Conservation (phyloP, 2,888 invertebrate species). For the Chorisops tibialis region DNA sequence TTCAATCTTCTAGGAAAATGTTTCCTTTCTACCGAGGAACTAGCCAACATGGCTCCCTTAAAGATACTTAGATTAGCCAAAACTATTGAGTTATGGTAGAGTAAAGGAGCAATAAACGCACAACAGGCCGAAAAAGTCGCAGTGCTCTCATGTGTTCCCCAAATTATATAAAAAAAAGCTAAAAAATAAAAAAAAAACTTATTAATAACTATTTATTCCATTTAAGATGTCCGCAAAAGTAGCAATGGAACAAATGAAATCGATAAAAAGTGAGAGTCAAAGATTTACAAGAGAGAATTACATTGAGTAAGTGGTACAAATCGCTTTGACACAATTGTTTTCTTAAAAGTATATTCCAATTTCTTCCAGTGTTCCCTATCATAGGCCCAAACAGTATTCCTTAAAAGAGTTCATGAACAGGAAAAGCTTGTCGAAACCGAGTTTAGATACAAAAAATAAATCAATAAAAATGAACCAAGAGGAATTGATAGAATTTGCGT, state of each 20-base stretch:
- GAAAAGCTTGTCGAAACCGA: constrained; percentile 40
- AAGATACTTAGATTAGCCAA: no score
- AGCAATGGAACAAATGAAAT: constrained; percentile 66
- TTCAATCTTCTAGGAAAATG: no score
- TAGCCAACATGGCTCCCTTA: no score
- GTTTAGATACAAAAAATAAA: neutral
- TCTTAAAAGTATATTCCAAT: neutral
- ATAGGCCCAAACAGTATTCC: constrained; percentile 74
- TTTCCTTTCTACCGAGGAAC: no score
- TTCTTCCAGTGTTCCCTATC: constrained; percentile 69
- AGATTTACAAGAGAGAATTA: constrained; percentile 72
- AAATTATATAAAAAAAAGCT: no score
- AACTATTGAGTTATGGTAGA: no score
- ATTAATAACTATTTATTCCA: constrained; percentile 22
- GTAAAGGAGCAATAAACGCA: no score
- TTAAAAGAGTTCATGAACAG: constrained; percentile 72
- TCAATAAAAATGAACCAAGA: constrained; percentile 65
- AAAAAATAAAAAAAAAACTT: no score
- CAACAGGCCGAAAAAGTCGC: no score
- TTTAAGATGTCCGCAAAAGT: constrained; percentile 64
- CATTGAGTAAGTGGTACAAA: constrained; percentile 55
- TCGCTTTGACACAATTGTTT: no score
- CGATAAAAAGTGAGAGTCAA: constrained; percentile 81
- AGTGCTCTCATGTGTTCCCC: no score
- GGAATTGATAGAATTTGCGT: constrained; percentile 65